Percentiles rank a stretch among this genome's conserved stretches.
phyloP scores from a whole-genome alignment of 2,113 vertebrate genomes.

The Python bivittatus region DNA sequence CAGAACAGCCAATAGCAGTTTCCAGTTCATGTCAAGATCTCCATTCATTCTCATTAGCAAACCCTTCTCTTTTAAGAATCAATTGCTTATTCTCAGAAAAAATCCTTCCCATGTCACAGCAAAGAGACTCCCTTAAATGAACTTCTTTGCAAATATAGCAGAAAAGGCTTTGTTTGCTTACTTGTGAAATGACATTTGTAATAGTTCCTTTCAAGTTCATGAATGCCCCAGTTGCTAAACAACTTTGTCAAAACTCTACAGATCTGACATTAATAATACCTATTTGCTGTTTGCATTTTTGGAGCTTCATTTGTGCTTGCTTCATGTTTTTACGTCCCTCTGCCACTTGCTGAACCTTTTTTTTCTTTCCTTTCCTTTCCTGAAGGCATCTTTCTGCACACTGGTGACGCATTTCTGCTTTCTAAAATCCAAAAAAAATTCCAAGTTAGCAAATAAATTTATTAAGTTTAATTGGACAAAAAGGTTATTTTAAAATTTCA shows the following conservation, averaged over 20 bases:
- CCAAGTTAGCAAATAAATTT: neutral
- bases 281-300: constrained; percentile 80
- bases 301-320: constrained; percentile 76
- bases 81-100: too few relatives aligned
- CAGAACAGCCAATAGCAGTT: too few relatives aligned
- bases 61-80: too few relatives aligned
- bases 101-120: too few relatives aligned
- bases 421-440: constrained; percentile 69
- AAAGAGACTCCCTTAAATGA: too few relatives aligned
- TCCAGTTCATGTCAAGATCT: too few relatives aligned
- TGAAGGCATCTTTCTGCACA: constrained; percentile 75
- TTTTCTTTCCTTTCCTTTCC: constrained; percentile 79
- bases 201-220: neutral
- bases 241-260: neutral
- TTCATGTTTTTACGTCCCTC: constrained; percentile 85
- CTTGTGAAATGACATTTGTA: neutral
- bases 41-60: too few relatives aligned
- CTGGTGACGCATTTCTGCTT: constrained; percentile 73
- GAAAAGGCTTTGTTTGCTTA: too few relatives aligned
- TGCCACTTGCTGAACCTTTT: constrained; percentile 81
- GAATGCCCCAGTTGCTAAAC: neutral
- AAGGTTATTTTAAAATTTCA: neutral
- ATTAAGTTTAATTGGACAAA: neutral
- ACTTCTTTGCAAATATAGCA: too few relatives aligned
- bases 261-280: constrained; percentile 69